Percentiles rank a stretch among this genome's conserved stretches.
These are phyloP conservation scores for Agrotis exclamationis DNA, from an alignment of 2,888 invertebrate genomes.

Conservation along the genomic window DNA sequence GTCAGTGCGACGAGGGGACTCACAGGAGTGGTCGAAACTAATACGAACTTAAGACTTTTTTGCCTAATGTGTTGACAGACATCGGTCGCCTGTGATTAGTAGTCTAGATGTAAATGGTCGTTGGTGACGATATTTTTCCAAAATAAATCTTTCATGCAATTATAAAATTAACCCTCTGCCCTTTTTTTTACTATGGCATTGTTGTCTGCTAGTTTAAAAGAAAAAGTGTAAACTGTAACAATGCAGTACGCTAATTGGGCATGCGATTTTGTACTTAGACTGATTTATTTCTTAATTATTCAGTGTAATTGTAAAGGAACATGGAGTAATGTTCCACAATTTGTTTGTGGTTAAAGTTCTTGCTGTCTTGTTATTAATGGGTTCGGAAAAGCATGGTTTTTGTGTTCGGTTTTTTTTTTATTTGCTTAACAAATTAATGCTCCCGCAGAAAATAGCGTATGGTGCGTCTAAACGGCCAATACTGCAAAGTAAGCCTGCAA, in stretches of 20 bases:
- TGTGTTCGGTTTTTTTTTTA: neutral
- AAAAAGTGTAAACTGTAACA: slow-evolving; percentile 81
- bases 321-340: slow-evolving; percentile 50
- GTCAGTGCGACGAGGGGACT: too few relatives aligned
- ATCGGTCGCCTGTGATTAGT: too few relatives aligned
- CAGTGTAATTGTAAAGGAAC: slow-evolving; percentile 69
- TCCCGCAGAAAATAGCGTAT: too few relatives aligned
- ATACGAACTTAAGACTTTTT: too few relatives aligned
- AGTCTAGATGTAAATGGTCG: too few relatives aligned
- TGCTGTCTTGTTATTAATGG: slow-evolving; percentile 13
- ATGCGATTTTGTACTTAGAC: slow-evolving; percentile 69
- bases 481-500: too few relatives aligned
- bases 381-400: neutral
- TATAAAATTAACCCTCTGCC: slow-evolving; percentile 10
- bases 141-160: too few relatives aligned
- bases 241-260: slow-evolving; percentile 69
- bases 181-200: neutral
- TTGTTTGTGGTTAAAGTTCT: slow-evolving; percentile 26
- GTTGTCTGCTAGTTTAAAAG: slow-evolving; percentile 70
- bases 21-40: too few relatives aligned
- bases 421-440: too few relatives aligned
- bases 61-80: too few relatives aligned
- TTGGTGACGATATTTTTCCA: too few relatives aligned
- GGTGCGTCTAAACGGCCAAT: too few relatives aligned
- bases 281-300: slow-evolving; percentile 87